These are phyloP conservation scores for Cyrtodaria siliqua DNA, from an alignment of 2,888 invertebrate genomes.

Conservation along the genomic window DNA sequence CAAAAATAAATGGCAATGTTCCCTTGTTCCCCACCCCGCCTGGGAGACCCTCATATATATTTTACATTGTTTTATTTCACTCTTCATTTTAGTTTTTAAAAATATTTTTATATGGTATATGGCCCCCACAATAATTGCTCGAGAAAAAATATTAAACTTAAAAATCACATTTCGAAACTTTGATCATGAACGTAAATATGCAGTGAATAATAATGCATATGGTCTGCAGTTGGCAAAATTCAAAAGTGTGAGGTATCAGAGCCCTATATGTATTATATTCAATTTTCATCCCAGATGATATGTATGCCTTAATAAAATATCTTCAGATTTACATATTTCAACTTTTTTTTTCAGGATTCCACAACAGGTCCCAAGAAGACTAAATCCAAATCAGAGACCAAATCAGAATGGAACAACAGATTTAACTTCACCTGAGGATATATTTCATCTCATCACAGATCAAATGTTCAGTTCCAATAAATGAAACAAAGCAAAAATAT, in stretches of 20 bases:
- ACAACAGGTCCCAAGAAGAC: conserved; percentile 16
- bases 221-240: not conserved
- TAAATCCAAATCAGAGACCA: conserved; percentile 47
- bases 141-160: too few relatives aligned
- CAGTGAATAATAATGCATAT: not conserved
- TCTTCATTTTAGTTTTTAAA: too few relatives aligned
- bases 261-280: too few relatives aligned
- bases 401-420: conserved; percentile 67
- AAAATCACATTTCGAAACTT: not conserved
- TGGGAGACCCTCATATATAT: too few relatives aligned
- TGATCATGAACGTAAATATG: not conserved
- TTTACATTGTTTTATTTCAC: too few relatives aligned
- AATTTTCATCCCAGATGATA: not conserved
- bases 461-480: too few relatives aligned
- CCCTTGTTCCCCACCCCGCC: too few relatives aligned
- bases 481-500: too few relatives aligned
- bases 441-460: too few relatives aligned
- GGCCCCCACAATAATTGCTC: too few relatives aligned
- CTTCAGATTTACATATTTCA: not conserved
- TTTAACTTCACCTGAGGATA: conserved; percentile 68
- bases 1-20: too few relatives aligned
- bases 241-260: not conserved
- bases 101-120: too few relatives aligned
- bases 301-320: not conserved
- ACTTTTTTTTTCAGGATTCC: conserved; percentile 27